Evolutionary conservation across 53 echinoderm and acorn worm genomes (phyloP).

Genomic region (Actinopyga echinites): DNA sequence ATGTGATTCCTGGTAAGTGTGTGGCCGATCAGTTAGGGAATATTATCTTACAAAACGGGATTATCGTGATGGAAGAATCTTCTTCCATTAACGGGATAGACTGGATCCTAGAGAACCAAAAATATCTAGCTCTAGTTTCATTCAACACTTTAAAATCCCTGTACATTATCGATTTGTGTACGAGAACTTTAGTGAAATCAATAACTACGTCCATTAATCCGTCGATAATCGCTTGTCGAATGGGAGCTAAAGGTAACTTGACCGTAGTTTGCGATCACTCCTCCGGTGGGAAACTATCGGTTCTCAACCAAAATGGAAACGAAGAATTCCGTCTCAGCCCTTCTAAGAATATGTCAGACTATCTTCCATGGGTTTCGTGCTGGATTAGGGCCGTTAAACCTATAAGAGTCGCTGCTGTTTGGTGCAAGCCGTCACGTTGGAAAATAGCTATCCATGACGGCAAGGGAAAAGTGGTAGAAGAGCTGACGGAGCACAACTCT

Average conservation of each 20-base stretch:
- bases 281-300: background rate
- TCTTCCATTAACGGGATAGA: slow-evolving; percentile 27
- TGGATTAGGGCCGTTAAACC: background rate
- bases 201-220: slow-evolving; percentile 4
- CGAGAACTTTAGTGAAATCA: background rate
- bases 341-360: background rate
- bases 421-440: slow-evolving; percentile 7
- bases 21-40: background rate
- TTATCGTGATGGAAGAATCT: slow-evolving; percentile 1
- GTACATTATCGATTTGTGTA: slow-evolving; percentile 12
- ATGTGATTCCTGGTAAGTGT: background rate
- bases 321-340: background rate
- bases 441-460: slow-evolving; percentile 25
- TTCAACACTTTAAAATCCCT: slow-evolving; percentile 19
- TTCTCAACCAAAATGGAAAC: background rate
- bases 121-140: background rate
- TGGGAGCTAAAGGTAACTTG: background rate
- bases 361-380: slow-evolving; percentile 12
- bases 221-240: background rate
- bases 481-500: background rate
- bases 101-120: background rate
- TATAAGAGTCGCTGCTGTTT: slow-evolving; percentile 5
- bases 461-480: slow-evolving; percentile 1
- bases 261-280: slow-evolving; percentile 8
- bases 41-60: background rate